Percentiles rank a stretch among this genome's conserved stretches.
Conservation (phyloP, 1,140 invertebrate genomes). For the Drosophila tani region DNA sequence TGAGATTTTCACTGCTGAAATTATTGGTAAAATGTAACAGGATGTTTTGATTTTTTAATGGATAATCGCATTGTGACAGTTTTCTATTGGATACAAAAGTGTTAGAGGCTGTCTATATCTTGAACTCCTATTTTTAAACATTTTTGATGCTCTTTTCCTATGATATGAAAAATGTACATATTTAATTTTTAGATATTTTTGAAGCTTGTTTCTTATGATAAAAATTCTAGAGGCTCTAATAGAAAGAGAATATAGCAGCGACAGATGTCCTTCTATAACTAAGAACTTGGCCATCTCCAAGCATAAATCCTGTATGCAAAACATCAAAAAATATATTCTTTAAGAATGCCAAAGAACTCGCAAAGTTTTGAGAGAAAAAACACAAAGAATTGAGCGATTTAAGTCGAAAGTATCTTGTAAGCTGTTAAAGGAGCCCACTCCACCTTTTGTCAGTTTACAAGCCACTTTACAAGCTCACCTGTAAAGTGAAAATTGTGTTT, state of each 20-base stretch:
- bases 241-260: neutral
- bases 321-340: neutral
- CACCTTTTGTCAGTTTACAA: constrained; percentile 24
- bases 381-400: constrained; percentile 27
- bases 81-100: neutral
- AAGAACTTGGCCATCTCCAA: too few relatives aligned
- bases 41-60: neutral
- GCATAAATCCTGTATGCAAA: neutral
- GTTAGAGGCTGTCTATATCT: neutral
- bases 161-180: neutral
- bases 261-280: too few relatives aligned
- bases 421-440: constrained; percentile 6
- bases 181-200: too few relatives aligned
- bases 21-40: neutral
- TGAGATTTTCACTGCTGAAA: neutral
- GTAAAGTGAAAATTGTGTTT: constrained; percentile 6
- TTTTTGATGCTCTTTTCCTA: neutral
- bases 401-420: constrained; percentile 36
- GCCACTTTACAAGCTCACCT: constrained; percentile 16
- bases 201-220: too few relatives aligned
- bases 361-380: neutral
- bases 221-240: neutral
- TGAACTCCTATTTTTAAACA: too few relatives aligned
- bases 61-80: neutral
- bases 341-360: neutral